These are phyloP conservation scores for Streblospio benedicti DNA, from an alignment of 1,140 invertebrate genomes.

Conservation along the genomic window DNA sequence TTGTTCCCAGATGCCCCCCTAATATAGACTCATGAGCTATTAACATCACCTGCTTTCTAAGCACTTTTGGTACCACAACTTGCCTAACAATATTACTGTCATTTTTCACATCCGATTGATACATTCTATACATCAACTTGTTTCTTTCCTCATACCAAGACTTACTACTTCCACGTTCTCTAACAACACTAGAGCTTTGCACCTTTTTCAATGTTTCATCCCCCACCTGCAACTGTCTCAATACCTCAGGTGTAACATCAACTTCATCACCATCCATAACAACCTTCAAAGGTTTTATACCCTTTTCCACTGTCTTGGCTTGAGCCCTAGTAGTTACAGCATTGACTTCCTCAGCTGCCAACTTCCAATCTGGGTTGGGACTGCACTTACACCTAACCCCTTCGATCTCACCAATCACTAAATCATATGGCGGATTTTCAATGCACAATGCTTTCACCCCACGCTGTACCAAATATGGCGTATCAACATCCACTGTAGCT, in stretches of 20 bases:
- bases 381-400: not conserved
- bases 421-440: conserved; percentile 9
- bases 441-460: conserved; percentile 4
- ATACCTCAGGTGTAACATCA: not conserved
- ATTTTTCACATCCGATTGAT: no score
- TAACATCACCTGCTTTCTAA: not conserved
- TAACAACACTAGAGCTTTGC: no score
- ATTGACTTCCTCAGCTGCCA: no score
- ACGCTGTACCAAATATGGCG: conserved; percentile 1
- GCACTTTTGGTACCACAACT: not conserved
- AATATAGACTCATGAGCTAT: not conserved
- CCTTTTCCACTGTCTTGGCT: not conserved
- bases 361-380: not conserved
- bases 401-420: conserved; percentile 1
- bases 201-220: not conserved
- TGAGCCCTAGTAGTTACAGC: not conserved
- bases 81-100: no score
- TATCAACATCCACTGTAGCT: conserved; percentile 5
- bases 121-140: no score
- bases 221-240: not conserved
- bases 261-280: not conserved
- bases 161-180: no score
- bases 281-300: conserved; percentile 1
- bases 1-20: not conserved
- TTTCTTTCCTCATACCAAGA: no score